Conservation (phyloP, 1,140 invertebrate species). For the Dinothrombium tinctorium region DNA sequence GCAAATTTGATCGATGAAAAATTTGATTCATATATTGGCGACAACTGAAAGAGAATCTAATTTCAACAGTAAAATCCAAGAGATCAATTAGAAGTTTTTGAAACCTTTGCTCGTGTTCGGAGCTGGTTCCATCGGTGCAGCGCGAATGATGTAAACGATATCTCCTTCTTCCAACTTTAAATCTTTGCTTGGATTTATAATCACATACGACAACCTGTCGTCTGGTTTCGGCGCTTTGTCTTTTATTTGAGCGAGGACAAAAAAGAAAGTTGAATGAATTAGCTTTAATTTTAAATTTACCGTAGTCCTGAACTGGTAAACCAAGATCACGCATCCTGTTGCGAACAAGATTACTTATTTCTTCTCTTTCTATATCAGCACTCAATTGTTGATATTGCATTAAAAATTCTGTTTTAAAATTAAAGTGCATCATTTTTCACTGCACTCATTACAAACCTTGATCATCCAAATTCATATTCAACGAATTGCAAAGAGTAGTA, state of each 20-base stretch:
- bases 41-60: too few species aligned
- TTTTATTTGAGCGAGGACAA: too few species aligned
- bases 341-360: slow-evolving; percentile 77
- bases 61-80: too few species aligned
- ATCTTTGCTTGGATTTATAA: slow-evolving; percentile 95
- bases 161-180: slow-evolving; percentile 84
- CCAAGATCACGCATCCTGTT: slow-evolving; percentile 80
- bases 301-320: slow-evolving; percentile 64
- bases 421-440: background rate
- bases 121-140: slow-evolving; percentile 51
- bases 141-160: slow-evolving; percentile 68
- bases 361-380: slow-evolving; percentile 72
- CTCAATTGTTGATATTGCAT: slow-evolving; percentile 27
- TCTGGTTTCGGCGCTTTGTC: slow-evolving; percentile 74
- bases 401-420: too few species aligned
- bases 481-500: too few species aligned
- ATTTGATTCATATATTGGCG: too few species aligned
- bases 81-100: too few species aligned
- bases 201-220: slow-evolving; percentile 81
- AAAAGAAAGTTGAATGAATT: too few species aligned
- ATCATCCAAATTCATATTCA: too few species aligned
- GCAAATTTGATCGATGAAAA: too few species aligned
- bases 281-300: too few species aligned
- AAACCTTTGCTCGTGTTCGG: too few species aligned
- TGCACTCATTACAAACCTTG: background rate